These are phyloP conservation scores for Lates japonicus DNA, from an alignment of 2,797 vertebrate species.

Conservation along the genomic window DNA sequence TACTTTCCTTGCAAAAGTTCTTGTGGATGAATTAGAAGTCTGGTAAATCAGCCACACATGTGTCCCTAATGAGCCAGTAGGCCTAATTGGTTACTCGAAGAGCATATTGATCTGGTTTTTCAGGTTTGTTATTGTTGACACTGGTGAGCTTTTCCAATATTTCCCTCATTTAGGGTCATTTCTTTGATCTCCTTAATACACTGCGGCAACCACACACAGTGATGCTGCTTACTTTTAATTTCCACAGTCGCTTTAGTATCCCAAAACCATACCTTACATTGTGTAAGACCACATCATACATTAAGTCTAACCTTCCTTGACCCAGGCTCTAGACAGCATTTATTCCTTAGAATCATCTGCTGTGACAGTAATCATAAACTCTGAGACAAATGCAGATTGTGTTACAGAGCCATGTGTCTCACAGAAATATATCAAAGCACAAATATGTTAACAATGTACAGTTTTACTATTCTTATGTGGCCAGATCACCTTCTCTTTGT, in stretches of 20 bases:
- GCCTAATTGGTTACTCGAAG: conserved; percentile 40
- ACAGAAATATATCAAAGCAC: conserved; percentile 33
- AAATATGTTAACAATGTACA: conserved; percentile 23
- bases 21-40: conserved; percentile 11
- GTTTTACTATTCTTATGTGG: conserved; percentile 16
- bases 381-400: conserved; percentile 20
- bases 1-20: background rate
- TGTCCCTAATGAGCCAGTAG: conserved; percentile 18
- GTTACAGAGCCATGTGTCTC: conserved; percentile 17
- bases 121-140: conserved; percentile 25
- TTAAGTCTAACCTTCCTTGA: conserved; percentile 7
- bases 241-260: background rate
- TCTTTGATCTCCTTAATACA: conserved; percentile 15
- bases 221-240: background rate
- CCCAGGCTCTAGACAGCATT: background rate
- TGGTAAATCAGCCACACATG: conserved; percentile 1
- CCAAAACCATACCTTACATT: background rate
- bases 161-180: conserved; percentile 11
- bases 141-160: conserved; percentile 28
- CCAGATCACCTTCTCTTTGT: conserved; percentile 18
- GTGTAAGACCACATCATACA: conserved; percentile 1
- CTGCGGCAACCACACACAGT: background rate
- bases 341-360: conserved; percentile 31
- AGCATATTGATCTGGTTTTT: conserved; percentile 41
- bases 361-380: conserved; percentile 30